Conservation (phyloP, 2,113 vertebrate genomes). For the Nycticryphes semicollaris region DNA sequence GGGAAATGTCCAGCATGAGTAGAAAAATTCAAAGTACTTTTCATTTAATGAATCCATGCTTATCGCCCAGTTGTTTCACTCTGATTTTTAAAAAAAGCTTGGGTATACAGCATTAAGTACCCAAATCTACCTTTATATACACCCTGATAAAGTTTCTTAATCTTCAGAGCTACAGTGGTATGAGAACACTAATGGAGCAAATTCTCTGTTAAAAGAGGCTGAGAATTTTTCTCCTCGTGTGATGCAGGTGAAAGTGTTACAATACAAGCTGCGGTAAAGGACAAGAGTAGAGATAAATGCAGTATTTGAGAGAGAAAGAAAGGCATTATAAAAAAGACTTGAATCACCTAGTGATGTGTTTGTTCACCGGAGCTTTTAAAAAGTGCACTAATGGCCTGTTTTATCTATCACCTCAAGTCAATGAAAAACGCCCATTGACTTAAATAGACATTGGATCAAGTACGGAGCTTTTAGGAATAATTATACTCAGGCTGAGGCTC, state of each 20-base stretch:
- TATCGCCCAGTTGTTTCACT: not conserved
- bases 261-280: not conserved
- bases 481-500: not conserved
- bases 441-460: slow-evolving; percentile 20
- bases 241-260: slow-evolving; percentile 11
- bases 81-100: not conserved
- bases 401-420: slow-evolving; percentile 31
- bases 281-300: slow-evolving; percentile 8
- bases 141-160: not conserved
- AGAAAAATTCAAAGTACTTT: not conserved
- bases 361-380: slow-evolving; percentile 36
- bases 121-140: not conserved
- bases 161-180: not conserved
- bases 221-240: not conserved
- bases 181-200: not conserved
- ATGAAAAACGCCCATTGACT: slow-evolving; percentile 25
- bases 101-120: not conserved
- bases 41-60: not conserved
- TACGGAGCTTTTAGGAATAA: slow-evolving; percentile 28
- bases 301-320: slow-evolving; percentile 11
- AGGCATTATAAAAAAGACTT: not conserved
- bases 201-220: not conserved
- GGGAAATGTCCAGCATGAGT: not conserved
- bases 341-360: slow-evolving; percentile 10
- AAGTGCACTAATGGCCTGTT: slow-evolving; percentile 34